Evolutionary conservation across 2,888 invertebrate species (phyloP), one percentile per base, ranked within the genome.

Genomic region (Nymphalis urticae): DNA sequence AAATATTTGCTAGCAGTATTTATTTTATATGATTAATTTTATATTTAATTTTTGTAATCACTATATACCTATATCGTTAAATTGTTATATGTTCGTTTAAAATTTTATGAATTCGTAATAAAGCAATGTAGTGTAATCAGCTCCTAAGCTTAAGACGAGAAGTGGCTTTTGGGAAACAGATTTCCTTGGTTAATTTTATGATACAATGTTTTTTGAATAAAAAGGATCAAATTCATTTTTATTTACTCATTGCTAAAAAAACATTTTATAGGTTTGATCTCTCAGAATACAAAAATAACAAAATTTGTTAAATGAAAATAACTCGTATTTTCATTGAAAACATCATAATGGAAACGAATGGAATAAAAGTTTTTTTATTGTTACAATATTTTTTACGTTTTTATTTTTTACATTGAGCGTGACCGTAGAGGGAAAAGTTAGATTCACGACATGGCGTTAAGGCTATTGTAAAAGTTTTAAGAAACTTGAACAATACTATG

Each of bases 391-490:
- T 53, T n/a, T n/a, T 56, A 32, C 27, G 5, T 5, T 36, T n/a
- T 56, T 21, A 32, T 56, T 36, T 56, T 19, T 19, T 10, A 58
- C 42, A 42, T 42, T 58, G 10, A 42, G 36, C 10, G 42, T 58
- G 42, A 58, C 58, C 32, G 54, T 58, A 58, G 58, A 54, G 13
- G 42, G n/a, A 10, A 58, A 42, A 58, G 36, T 58, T 19, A 36
- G 13, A 58, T 58, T 19, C 36, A 42, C 36, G 58, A 58, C 42
- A 58, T 19, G 58, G 19, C 17, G 58, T 42, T 42, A 42, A 13
- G 58, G 42, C 58, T 36, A 58, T 58, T 58, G 58, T 58, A 58
- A 58, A 58, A 58, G 58, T 58, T 58, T 6, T 19, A 58, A 19
- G 42, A 58, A 36, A 42, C 19, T 58, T 19, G 36, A 42, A 58